A percentile compares a stretch with the other conserved stretches of the same genome.
Evolutionary conservation across 2,113 vertebrate species (phyloP).

Genomic region (Cathartes aura): DNA sequence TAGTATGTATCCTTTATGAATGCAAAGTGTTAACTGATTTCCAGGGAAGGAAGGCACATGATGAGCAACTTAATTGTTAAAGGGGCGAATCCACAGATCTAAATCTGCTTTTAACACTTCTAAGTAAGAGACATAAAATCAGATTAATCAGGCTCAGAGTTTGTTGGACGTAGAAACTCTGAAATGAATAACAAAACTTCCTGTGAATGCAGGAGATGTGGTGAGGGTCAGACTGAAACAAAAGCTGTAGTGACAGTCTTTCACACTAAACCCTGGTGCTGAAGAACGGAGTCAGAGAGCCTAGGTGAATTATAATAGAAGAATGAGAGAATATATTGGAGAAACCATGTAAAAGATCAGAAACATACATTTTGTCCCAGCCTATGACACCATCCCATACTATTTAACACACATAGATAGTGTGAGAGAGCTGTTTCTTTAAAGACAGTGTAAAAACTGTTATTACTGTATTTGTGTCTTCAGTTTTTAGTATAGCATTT

Average conservation of each 20-base stretch:
- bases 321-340: not conserved
- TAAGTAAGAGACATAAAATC: not conserved
- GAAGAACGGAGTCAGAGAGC: not conserved
- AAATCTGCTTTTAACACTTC: not conserved
- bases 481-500: not conserved
- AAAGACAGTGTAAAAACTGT: not conserved
- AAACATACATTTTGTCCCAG: not conserved
- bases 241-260: not conserved
- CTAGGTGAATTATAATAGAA: not conserved
- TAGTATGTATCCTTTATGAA: not conserved
- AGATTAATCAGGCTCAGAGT: not conserved
- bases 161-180: not conserved
- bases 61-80: not conserved
- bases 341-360: not conserved
- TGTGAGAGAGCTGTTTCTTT: not conserved
- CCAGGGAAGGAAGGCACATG: not conserved
- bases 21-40: not conserved
- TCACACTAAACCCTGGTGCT: not conserved
- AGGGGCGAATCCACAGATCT: not conserved
- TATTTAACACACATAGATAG: not conserved
- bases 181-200: not conserved
- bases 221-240: not conserved
- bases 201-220: not conserved
- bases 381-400: not conserved
- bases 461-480: not conserved